Evolutionary conservation across 2,113 vertebrate genomes (phyloP).

Genomic region (Ramphastos sulfuratus): DNA sequence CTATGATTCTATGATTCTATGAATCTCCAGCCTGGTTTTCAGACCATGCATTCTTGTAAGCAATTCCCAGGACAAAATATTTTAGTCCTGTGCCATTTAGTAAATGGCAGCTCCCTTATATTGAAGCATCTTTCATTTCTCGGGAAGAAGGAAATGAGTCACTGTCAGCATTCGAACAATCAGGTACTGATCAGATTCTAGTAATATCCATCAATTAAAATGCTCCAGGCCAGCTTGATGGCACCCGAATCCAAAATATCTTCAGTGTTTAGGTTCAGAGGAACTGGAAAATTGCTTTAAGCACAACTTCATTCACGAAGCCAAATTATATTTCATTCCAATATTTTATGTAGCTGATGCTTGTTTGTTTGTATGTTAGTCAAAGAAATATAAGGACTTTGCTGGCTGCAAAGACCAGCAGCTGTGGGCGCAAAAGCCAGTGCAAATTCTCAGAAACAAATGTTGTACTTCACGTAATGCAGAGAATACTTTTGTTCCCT

Average conservation of each 20-base stretch:
- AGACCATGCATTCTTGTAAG: constrained; percentile 1
- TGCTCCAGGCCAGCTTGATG: neutral
- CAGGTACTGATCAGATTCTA: neutral
- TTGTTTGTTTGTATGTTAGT: neutral
- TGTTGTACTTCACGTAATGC: neutral
- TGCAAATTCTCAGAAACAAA: neutral
- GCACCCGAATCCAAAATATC: neutral
- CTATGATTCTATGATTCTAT: no score
- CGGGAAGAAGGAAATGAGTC: neutral
- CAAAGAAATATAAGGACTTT: neutral
- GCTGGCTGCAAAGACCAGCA: neutral
- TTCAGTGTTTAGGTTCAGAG: neutral
- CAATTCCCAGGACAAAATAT: neutral
- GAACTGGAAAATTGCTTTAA: neutral
- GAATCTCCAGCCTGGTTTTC: constrained; percentile 57
- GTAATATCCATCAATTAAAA: constrained; percentile 1
- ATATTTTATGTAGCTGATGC: neutral
- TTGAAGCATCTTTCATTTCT: constrained; percentile 18
- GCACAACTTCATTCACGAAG: neutral
- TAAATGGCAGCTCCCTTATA: constrained; percentile 1
- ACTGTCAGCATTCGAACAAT: neutral
- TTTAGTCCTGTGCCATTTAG: neutral
- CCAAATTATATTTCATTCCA: neutral
- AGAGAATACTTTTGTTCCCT: neutral
- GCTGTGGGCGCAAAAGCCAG: neutral